These are phyloP conservation scores for Archilochus colubris DNA, from an alignment of 2,113 vertebrate species.

Conservation along the genomic window DNA sequence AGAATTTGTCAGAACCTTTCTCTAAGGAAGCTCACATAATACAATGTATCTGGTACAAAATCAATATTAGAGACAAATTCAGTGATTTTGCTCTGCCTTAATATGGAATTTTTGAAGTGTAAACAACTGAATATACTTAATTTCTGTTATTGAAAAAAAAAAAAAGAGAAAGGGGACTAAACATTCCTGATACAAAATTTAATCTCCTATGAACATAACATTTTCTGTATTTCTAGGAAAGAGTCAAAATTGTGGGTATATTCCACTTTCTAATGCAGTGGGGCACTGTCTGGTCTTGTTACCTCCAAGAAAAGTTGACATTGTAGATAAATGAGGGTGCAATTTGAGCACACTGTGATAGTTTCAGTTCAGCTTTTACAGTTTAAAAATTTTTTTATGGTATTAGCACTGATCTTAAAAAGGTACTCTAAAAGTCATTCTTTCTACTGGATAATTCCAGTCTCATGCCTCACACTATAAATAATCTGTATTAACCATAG, in stretches of 20 bases:
- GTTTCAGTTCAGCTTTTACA: background rate
- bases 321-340: background rate
- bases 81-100: background rate
- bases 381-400: background rate
- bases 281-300: background rate
- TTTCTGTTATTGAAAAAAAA: background rate
- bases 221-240: background rate
- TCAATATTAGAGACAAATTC: background rate
- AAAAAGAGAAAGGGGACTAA: background rate
- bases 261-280: background rate
- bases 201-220: background rate
- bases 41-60: background rate
- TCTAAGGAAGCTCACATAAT: background rate
- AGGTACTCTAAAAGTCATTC: background rate
- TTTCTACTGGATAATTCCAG: background rate
- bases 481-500: background rate
- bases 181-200: background rate
- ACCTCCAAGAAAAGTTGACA: background rate
- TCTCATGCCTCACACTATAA: background rate
- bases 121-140: background rate
- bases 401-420: background rate
- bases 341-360: background rate
- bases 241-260: background rate
- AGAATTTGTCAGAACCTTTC: background rate
- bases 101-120: background rate